A percentile compares a stretch with the other conserved stretches of the same genome.
phyloP scores from a whole-genome alignment of 2,888 invertebrate genomes.

The Drosophila neoperkinsi region DNA sequence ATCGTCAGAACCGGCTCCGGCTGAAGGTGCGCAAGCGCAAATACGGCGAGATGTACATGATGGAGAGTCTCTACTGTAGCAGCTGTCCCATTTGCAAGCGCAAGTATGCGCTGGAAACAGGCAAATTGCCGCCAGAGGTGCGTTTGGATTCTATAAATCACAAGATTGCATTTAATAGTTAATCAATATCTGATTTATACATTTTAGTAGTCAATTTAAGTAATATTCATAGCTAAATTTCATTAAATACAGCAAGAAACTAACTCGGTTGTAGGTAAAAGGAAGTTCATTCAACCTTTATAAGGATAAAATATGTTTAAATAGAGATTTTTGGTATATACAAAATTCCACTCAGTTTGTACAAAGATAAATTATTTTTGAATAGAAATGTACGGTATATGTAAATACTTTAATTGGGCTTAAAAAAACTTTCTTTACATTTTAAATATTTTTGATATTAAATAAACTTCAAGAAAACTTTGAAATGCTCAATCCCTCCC shows the following conservation, averaged over 20 bases:
- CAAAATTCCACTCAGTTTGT: neutral
- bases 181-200: neutral
- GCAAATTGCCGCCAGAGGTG: conserved; percentile 88
- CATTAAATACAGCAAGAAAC: neutral
- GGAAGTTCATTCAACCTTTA: neutral
- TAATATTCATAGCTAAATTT: neutral
- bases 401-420: too few species aligned
- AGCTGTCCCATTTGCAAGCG: conserved; percentile 88
- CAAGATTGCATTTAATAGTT: neutral
- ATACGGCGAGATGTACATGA: conserved; percentile 86
- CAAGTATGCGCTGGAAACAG: conserved; percentile 85
- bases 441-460: too few species aligned
- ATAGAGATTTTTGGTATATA: neutral
- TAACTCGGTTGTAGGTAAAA: neutral
- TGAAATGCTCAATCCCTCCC: too few species aligned
- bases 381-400: too few species aligned
- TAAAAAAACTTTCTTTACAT: too few species aligned
- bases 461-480: too few species aligned
- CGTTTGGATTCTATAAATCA: conserved; percentile 76
- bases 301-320: fast-evolving
- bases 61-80: conserved; percentile 85
- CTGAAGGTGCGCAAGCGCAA: conserved; percentile 89
- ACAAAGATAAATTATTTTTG: neutral
- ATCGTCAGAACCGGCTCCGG: conserved; percentile 89
- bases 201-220: neutral